A percentile compares a stretch with the other conserved stretches of the same genome.
Evolutionary conservation across 2,797 vertebrate genomes (phyloP).

Genomic region (Muraenolepis orangiensis): DNA sequence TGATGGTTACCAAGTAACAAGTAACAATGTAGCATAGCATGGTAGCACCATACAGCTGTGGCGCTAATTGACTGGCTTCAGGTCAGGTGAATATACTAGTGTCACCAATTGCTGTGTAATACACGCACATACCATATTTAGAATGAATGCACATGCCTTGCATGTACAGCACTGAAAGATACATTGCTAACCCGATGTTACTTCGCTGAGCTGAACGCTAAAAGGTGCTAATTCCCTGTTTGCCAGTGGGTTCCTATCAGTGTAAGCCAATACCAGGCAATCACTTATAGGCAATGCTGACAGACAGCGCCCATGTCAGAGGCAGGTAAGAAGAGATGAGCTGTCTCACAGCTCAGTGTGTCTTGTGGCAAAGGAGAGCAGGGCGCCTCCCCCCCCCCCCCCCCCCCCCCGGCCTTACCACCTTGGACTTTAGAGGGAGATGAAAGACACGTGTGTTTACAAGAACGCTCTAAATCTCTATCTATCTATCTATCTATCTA

Average conservation of each 20-base stretch:
- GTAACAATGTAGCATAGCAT: not conserved
- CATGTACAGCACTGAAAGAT: not conserved
- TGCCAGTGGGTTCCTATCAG: slow-evolving; percentile 48
- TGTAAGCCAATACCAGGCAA: slow-evolving; percentile 71
- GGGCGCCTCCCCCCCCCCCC: slow-evolving; percentile 32
- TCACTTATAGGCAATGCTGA: slow-evolving; percentile 72
- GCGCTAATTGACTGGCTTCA: not conserved
- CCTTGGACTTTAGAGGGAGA: not conserved
- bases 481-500: not conserved
- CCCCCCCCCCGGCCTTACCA: not conserved
- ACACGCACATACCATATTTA: not conserved
- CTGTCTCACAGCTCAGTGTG: slow-evolving; percentile 40
- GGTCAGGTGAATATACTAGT: not conserved
- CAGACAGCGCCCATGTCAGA: slow-evolving; percentile 58
- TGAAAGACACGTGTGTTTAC: not conserved
- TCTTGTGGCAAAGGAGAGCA: slow-evolving; percentile 38
- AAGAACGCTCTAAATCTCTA: not conserved
- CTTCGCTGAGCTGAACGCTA: slow-evolving; percentile 55
- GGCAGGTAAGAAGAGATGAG: slow-evolving; percentile 62
- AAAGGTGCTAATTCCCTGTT: slow-evolving; percentile 70
- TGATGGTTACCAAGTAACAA: not conserved
- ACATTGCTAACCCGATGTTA: slow-evolving; percentile 11
- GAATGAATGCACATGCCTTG: not conserved
- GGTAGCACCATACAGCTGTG: not conserved
- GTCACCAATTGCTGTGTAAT: not conserved